phyloP scores from a whole-genome alignment of 2,888 invertebrate species.

The Corythucha ciliata region DNA sequence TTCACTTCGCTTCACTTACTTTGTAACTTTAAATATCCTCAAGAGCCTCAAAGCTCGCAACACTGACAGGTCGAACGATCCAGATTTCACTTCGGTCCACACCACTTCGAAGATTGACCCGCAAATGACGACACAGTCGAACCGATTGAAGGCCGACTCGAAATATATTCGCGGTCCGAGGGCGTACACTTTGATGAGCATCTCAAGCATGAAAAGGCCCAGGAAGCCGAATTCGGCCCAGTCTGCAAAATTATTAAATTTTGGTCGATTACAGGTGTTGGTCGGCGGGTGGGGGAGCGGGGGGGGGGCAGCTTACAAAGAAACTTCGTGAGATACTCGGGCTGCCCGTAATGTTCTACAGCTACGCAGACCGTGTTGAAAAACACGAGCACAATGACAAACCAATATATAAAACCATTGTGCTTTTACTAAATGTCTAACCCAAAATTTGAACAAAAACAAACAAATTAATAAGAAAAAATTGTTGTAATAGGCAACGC shows the following conservation, averaged over 20 bases:
- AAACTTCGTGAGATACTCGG: conserved; percentile 86
- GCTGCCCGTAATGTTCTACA: conserved; percentile 95
- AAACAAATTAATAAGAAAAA: background rate
- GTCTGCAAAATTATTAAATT: conserved; percentile 63
- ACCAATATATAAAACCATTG: conserved; percentile 99
- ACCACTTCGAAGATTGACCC: conserved; percentile 98
- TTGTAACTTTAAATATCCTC: conserved; percentile 92
- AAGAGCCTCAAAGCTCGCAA: conserved; percentile 91
- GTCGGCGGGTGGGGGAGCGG: background rate
- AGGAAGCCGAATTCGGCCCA: conserved; percentile 96
- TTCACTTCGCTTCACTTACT: conserved; percentile 43
- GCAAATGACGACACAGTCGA: conserved; percentile 98
- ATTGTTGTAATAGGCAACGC: background rate
- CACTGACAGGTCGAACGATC: conserved; percentile 96
- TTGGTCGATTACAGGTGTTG: background rate
- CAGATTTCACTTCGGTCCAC: conserved; percentile 89
- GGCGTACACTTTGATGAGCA: conserved; percentile 99
- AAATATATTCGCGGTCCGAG: conserved; percentile 96
- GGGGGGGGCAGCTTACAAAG: conserved; percentile 69
- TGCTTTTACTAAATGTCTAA: conserved; percentile 90
- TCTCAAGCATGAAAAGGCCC: conserved; percentile 96
- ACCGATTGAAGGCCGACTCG: conserved; percentile 98
- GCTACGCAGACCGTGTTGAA: conserved; percentile 98
- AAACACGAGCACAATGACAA: conserved; percentile 97
- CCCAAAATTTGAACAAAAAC: conserved; percentile 60